phyloP scores from a whole-genome alignment of 64 coral and sea anemone genomes.

The Actinia tenebrosa region DNA sequence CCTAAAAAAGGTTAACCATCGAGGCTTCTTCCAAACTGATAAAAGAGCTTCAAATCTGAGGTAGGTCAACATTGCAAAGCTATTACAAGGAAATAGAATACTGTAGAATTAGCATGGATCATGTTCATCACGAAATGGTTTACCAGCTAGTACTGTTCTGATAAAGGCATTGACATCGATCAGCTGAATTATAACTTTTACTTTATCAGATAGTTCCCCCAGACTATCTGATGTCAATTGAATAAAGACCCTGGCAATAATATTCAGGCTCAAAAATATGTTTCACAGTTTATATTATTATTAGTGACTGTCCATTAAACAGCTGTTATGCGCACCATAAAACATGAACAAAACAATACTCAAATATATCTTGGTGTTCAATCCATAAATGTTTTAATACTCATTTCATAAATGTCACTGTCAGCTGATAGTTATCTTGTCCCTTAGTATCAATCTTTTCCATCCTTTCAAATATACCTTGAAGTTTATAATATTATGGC shows the following conservation, averaged over 20 bases:
- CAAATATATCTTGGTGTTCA: background rate
- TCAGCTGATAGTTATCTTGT: background rate
- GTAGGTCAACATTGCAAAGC: too few relatives aligned
- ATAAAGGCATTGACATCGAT: background rate
- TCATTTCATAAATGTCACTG: background rate
- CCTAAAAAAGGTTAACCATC: too few relatives aligned
- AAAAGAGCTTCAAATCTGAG: too few relatives aligned
- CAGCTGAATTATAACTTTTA: background rate
- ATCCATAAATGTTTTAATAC: background rate
- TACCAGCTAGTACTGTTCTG: background rate
- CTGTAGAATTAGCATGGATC: background rate
- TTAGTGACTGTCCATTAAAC: too few relatives aligned
- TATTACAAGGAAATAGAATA: background rate
- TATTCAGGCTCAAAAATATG: too few relatives aligned
- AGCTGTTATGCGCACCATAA: background rate
- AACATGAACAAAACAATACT: slow-evolving; percentile 1
- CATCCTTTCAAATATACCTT: background rate
- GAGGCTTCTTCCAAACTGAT: too few relatives aligned
- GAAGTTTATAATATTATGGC: background rate
- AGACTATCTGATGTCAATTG: too few relatives aligned
- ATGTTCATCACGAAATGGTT: background rate
- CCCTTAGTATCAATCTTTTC: background rate
- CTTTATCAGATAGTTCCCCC: background rate
- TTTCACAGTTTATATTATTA: too few relatives aligned
- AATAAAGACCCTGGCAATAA: too few relatives aligned